phyloP scores from a whole-genome alignment of 2,888 invertebrate species.

The Lycophotia porphyrea region DNA sequence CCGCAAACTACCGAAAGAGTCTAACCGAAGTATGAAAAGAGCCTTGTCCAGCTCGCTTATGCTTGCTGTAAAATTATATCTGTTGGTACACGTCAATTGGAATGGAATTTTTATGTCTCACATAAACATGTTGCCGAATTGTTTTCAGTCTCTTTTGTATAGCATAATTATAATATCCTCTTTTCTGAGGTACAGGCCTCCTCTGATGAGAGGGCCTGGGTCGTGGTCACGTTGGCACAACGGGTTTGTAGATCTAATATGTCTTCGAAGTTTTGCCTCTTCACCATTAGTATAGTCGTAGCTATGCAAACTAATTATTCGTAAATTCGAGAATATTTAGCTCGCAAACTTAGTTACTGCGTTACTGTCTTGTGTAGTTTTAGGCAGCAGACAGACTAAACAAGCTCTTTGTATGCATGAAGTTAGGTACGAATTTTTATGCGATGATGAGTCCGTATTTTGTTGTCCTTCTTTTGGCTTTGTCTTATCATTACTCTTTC shows the following conservation, averaged over 20 bases:
- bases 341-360: not conserved
- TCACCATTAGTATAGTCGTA: not conserved
- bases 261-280: not conserved
- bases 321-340: not conserved
- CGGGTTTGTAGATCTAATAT: not conserved
- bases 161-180: not conserved
- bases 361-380: not conserved
- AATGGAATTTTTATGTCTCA: not conserved
- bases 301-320: not conserved
- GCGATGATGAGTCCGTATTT: not conserved
- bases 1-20: too few species aligned
- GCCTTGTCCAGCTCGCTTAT: too few species aligned
- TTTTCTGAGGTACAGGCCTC: not conserved
- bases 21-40: too few species aligned
- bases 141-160: not conserved
- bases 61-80: not conserved
- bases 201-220: not conserved
- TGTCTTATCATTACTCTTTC: not conserved
- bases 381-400: slow-evolving; percentile 2
- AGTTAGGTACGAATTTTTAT: not conserved
- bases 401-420: slow-evolving; percentile 30
- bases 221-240: too few species aligned
- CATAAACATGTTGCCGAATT: not conserved
- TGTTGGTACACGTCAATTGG: not conserved
- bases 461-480: not conserved